These are phyloP conservation scores for Rhingia rostrata DNA, from an alignment of 2,888 invertebrate genomes.

Conservation along the genomic window DNA sequence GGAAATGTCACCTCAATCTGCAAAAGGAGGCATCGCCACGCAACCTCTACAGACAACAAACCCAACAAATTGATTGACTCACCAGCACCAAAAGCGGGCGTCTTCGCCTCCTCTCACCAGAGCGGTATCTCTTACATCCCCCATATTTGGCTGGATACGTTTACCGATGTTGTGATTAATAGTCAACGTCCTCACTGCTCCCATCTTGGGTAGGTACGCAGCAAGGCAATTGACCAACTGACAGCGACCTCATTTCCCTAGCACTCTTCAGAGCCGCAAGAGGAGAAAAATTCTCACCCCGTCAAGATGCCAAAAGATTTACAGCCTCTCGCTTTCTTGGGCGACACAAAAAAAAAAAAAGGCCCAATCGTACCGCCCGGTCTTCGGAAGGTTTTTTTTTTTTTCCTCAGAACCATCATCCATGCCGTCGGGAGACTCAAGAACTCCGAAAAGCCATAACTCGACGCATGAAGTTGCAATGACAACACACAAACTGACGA, in stretches of 20 bases:
- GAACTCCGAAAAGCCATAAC: conserved; percentile 32
- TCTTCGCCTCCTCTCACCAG: conserved; percentile 19
- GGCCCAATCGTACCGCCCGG: conserved; percentile 18
- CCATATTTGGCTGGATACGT: conserved; percentile 59
- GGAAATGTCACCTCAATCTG: conserved; percentile 49
- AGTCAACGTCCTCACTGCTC: conserved; percentile 56
- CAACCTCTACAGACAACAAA: conserved; percentile 49
- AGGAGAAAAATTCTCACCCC: conserved; percentile 55
- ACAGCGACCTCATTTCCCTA: conserved; percentile 61
- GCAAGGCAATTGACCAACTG: conserved; percentile 53
- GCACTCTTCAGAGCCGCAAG: conserved; percentile 8
- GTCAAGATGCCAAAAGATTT: conserved; percentile 60
- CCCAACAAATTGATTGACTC: conserved; percentile 69
- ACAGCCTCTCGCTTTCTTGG: conserved; percentile 34
- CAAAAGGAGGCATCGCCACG: conserved; percentile 36
- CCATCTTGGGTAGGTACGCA: conserved; percentile 39
- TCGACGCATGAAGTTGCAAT: conserved; percentile 63
- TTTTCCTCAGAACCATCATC: conserved; percentile 45
- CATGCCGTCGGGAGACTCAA: not conserved
- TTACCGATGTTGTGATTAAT: conserved; percentile 60
- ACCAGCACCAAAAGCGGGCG: conserved; percentile 7
- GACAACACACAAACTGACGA: conserved; percentile 36
- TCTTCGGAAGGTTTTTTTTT: conserved; percentile 31
- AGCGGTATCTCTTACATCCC: conserved; percentile 64
- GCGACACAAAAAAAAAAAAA: not conserved